Evolutionary conservation across 2,888 invertebrate genomes (phyloP).

Genomic region (Catocala fraxini): DNA sequence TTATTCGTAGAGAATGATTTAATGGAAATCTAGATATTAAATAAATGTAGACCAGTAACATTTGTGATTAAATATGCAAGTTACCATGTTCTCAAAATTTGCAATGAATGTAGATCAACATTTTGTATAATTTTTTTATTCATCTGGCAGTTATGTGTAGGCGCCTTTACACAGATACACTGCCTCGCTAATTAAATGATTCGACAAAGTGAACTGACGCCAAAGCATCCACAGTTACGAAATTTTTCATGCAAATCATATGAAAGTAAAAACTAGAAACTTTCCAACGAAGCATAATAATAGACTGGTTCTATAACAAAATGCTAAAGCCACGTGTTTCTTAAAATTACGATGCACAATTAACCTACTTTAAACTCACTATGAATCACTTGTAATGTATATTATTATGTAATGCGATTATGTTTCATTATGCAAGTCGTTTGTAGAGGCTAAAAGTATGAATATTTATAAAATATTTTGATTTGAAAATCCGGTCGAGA

Average conservation of each 20-base stretch:
- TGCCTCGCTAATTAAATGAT: background rate
- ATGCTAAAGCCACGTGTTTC: conserved; percentile 1
- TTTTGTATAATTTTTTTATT: background rate
- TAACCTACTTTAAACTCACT: background rate
- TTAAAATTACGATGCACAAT: conserved; percentile 4
- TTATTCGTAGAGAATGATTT: too few species aligned
- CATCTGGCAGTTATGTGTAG: too few species aligned
- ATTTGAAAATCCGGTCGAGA: background rate
- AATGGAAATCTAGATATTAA: too few species aligned
- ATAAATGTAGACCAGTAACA: too few species aligned
- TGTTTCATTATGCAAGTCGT: too few species aligned
- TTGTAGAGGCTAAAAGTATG: too few species aligned
- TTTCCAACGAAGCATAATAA: conserved; percentile 27
- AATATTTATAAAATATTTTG: conserved; percentile 2
- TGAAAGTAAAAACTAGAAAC: conserved; percentile 28
- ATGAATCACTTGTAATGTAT: background rate
- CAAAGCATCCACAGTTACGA: conserved; percentile 14
- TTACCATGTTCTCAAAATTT: too few species aligned
- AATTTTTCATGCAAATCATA: conserved; percentile 26
- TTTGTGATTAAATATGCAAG: too few species aligned
- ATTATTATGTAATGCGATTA: background rate
- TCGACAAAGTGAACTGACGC: conserved; percentile 1
- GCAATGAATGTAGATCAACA: background rate
- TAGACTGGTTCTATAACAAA: conserved; percentile 20
- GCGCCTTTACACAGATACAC: too few species aligned